These are phyloP conservation scores for Perodicticus potto DNA, from an alignment of 2,797 vertebrate genomes.

Conservation along the genomic window DNA sequence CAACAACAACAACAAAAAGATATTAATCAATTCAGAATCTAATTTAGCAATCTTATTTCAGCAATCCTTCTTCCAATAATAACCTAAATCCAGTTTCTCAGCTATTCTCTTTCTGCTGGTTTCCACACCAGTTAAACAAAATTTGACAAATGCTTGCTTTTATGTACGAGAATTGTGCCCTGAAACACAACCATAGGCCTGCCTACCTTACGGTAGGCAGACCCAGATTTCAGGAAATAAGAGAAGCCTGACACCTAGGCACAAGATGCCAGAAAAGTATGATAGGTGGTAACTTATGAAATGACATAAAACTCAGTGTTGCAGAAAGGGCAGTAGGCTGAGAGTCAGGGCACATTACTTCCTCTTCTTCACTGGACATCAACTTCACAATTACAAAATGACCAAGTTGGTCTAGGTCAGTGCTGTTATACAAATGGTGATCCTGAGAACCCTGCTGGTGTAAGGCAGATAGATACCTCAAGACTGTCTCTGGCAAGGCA, in stretches of 20 bases:
- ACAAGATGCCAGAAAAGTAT: background rate
- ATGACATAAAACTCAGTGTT: background rate
- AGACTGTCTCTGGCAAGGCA: background rate
- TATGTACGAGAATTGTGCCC: slow-evolving; percentile 23
- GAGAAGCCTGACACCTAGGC: background rate
- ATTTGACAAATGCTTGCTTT: background rate
- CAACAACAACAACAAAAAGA: too few relatives aligned
- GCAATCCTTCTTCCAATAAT: slow-evolving; percentile 31
- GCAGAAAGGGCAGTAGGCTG: background rate
- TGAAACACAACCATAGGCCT: background rate
- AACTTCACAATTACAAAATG: slow-evolving; percentile 46
- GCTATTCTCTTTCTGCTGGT: slow-evolving; percentile 29
- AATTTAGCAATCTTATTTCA: slow-evolving; percentile 65
- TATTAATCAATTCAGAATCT: slow-evolving; percentile 16
- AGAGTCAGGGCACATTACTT: slow-evolving; percentile 19
- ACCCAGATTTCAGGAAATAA: slow-evolving; percentile 9
- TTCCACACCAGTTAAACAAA: slow-evolving; percentile 54
- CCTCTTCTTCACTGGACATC: background rate
- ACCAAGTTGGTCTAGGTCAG: background rate
- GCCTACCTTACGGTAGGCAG: background rate
- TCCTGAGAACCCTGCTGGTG: background rate
- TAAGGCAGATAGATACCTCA: slow-evolving; percentile 9
- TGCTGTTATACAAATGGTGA: slow-evolving; percentile 34
- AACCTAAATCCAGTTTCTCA: slow-evolving; percentile 45
- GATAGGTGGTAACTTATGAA: slow-evolving; percentile 36